A percentile compares a stretch with the other conserved stretches of the same genome.
Conservation (phyloP, 2,113 vertebrate species). For the Pleuronectes platessa region DNA sequence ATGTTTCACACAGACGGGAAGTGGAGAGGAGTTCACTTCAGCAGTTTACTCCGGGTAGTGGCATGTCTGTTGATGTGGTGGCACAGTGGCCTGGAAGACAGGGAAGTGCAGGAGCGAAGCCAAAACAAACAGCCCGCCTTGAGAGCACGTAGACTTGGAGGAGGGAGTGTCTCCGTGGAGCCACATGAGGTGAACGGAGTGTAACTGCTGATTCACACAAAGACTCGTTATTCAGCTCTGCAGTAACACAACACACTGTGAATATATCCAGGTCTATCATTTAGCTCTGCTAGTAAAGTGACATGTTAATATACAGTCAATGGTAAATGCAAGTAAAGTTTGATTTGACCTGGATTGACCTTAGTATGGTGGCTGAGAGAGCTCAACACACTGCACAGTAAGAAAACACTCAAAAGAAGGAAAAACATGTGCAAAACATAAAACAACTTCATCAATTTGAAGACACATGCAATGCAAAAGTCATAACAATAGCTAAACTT, state of each 20-base stretch:
- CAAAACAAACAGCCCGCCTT: constrained; percentile 42
- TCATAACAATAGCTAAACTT: too few species aligned
- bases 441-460: too few species aligned
- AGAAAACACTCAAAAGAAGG: too few species aligned
- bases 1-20: neutral
- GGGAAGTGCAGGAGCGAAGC: constrained; percentile 37
- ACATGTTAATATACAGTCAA: neutral
- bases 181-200: neutral
- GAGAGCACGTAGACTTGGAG: constrained; percentile 18
- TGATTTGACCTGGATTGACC: neutral
- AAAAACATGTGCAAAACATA: too few species aligned
- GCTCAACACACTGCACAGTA: too few species aligned
- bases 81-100: neutral
- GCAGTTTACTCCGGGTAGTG: neutral
- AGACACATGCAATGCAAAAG: too few species aligned
- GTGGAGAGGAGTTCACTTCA: neutral
- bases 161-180: constrained; percentile 35
- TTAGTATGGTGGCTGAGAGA: too few species aligned
- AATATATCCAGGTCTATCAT: too few species aligned
- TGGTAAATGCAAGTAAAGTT: neutral
- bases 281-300: neutral
- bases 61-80: constrained; percentile 27
- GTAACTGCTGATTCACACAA: constrained; percentile 25
- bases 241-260: neutral
- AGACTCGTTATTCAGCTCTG: neutral